Base-by-base conservation (phyloP, 2,888 invertebrate genomes). In the Cephus sareptanus region DNA sequence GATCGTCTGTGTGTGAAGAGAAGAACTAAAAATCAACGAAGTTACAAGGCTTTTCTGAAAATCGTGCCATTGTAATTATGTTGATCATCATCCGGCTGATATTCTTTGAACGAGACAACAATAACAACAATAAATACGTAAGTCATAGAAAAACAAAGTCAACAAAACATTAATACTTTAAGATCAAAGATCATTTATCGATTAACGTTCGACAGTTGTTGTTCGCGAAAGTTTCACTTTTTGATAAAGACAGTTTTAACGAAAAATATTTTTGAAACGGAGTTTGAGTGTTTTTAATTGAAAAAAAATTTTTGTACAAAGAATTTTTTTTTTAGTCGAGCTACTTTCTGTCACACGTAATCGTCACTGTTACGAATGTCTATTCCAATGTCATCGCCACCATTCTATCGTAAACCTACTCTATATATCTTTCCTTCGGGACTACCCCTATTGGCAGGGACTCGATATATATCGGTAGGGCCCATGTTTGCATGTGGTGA, bases 401-500 rank as follows among this genome's bases (percentile, higher is more conserved):
- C 56, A 23, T 56, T 56, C 23, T 56, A 56, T 23, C 56, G 56
- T 56, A 23, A 9, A 56, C 0, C 56, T 56, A 56, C 56, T 56
- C 56, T 56, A 79, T 79, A 78, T 76, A 84, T 81, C 81, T 81
- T 79, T 76, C 75, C 30, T 34, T 76, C 69, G 75, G 70, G 74
- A 76, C 71, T 56, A 79, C 75, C 35, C 71, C 56, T 56, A 56
- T 56, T 56, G 34, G 71, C 71, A 34, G 71, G 31, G 71, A 34
- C 15, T 71, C 71, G 33, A 34, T 34, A 34, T 71, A 87, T 86
- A 87, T 88, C 86, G 86, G 87, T 84, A 84, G 83, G 85, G 31
- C 34, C 71, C 71, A 86, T 89, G 87, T 89, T 90, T 89, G 88
- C 86, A 86, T 86, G 90, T 85, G 89, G 89, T 86, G 89, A 89